Conservation (phyloP, 2,888 invertebrate genomes). For the Cloeon dipterum region DNA sequence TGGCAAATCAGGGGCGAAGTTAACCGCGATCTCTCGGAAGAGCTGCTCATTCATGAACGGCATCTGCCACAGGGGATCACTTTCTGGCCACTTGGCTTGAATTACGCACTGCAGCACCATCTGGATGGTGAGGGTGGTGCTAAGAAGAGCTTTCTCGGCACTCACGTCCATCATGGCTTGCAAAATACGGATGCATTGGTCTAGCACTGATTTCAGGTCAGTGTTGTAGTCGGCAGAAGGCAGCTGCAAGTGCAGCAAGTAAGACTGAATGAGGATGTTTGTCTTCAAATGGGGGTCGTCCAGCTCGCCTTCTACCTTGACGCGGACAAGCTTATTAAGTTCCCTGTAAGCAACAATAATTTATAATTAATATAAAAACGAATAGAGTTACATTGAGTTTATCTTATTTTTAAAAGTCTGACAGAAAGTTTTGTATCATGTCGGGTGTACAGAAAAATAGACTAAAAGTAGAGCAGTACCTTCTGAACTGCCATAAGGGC, state of each 20-base stretch:
- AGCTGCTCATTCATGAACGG: no score
- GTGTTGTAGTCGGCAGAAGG: constrained; percentile 89
- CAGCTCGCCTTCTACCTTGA: constrained; percentile 43
- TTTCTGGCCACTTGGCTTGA: constrained; percentile 84
- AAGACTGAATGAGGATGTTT: constrained; percentile 79
- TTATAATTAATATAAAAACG: constrained; percentile 5
- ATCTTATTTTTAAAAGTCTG: no score
- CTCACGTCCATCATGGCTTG: constrained; percentile 95
- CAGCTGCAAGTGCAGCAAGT: constrained; percentile 58
- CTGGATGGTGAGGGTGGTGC: constrained; percentile 52
- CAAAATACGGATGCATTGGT: constrained; percentile 83
- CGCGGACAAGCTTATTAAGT: no score
- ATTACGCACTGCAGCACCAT: constrained; percentile 70
- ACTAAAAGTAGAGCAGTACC: no score
- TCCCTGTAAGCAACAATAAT: constrained; percentile 31
- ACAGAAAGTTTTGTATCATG: no score
- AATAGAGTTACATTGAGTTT: background rate
- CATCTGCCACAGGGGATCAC: no score
- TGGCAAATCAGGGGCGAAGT: no score
- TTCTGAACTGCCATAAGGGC: no score
- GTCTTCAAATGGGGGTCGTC: constrained; percentile 92
- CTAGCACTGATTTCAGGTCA: constrained; percentile 89
- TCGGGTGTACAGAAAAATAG: no score
- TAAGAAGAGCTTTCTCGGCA: constrained; percentile 77
- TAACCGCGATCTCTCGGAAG: no score